Evolutionary conservation across 2,888 invertebrate genomes (phyloP).

Genomic region (Ceramica pisi): DNA sequence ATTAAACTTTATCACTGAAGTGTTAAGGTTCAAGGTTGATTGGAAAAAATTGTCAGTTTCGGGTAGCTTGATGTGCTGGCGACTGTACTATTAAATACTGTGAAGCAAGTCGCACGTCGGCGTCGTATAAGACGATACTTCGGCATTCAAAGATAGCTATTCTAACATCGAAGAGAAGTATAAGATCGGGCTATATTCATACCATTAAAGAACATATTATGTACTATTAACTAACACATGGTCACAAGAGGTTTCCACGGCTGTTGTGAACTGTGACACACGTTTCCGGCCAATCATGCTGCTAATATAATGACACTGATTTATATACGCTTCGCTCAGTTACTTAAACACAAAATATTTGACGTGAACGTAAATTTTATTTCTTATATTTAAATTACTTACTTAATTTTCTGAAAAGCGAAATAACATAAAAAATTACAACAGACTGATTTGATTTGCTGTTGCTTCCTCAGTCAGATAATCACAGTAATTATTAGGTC

Average conservation of each 20-base stretch:
- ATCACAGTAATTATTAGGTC: neutral
- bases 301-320: slow-evolving; percentile 8
- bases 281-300: neutral
- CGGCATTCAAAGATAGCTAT: slow-evolving; percentile 5
- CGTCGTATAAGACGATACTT: neutral
- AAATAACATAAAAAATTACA: neutral
- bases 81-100: neutral
- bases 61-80: too few species aligned
- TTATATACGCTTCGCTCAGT: slow-evolving; percentile 1
- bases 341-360: neutral
- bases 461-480: neutral
- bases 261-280: neutral
- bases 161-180: slow-evolving; percentile 9
- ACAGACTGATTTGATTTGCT: neutral
- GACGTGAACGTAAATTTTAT: slow-evolving; percentile 1
- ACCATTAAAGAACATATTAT: neutral
- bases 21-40: too few species aligned
- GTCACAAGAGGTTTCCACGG: neutral
- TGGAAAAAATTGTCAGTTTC: too few species aligned
- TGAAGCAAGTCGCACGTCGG: slow-evolving; percentile 14
- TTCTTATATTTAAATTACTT: too few species aligned
- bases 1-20: too few species aligned
- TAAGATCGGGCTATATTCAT: neutral
- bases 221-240: neutral
- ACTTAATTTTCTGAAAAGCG: neutral